A percentile compares a stretch with the other conserved stretches of the same genome.
Evolutionary conservation across 2,888 invertebrate genomes (phyloP).

Genomic region (Schrankia costaestrigalis): DNA sequence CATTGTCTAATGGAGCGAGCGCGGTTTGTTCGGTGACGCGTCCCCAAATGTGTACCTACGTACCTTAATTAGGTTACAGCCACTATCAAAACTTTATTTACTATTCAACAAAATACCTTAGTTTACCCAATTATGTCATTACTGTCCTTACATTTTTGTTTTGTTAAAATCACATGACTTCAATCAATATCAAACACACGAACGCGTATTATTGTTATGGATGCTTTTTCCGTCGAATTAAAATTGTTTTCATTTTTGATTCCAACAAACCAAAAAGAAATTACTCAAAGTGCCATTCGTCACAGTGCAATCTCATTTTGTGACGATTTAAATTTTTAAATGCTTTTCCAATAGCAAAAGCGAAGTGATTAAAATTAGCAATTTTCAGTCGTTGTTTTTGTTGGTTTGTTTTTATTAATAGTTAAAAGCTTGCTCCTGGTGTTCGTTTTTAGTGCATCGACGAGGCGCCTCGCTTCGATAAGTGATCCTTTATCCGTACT

Average conservation of each 20-base stretch:
- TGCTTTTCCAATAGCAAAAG: constrained; percentile 46
- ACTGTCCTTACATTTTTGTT: neutral
- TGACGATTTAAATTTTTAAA: constrained; percentile 47
- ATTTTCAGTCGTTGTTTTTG: constrained; percentile 42
- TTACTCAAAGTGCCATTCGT: constrained; percentile 52
- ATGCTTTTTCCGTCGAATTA: constrained; percentile 8
- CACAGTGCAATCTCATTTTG: constrained; percentile 48
- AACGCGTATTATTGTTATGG: constrained; percentile 5
- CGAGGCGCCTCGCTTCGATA: constrained; percentile 34
- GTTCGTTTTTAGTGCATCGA: constrained; percentile 44
- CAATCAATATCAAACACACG: neutral
- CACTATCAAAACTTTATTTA: constrained; percentile 33
- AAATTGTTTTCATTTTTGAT: constrained; percentile 22
- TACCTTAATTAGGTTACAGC: constrained; percentile 35
- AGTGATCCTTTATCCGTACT: constrained; percentile 59
- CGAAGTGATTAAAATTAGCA: constrained; percentile 50
- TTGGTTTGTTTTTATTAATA: constrained; percentile 47
- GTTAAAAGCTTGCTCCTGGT: constrained; percentile 52
- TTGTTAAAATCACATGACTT: too few relatives aligned
- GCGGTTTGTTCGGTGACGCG: constrained; percentile 57
- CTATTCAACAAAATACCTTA: constrained; percentile 21
- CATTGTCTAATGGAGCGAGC: constrained; percentile 73
- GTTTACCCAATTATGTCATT: constrained; percentile 7
- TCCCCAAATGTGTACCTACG: constrained; percentile 53
- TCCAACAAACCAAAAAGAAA: constrained; percentile 35